Evolutionary conservation across 2,888 invertebrate species (phyloP), one percentile per base, ranked within the genome.

Genomic region (Heliconius aoede): DNA sequence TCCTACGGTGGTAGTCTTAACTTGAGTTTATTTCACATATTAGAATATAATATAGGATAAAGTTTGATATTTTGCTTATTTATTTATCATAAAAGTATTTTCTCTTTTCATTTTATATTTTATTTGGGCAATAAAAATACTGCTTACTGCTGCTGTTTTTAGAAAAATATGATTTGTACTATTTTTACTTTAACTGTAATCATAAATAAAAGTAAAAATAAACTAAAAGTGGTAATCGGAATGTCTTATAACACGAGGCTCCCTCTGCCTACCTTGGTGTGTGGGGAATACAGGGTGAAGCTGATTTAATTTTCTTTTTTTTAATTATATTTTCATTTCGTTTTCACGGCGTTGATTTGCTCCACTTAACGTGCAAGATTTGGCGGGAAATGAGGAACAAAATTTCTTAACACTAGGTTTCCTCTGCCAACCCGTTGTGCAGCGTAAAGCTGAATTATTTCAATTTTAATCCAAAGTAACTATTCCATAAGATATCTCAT

Each of bases 371-470:
- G 21, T 8, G 5, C 21, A 51, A 51, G 0, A 51, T 51, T 21
- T 2, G 51, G 21, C 3, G 21, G 51, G 21, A 51, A 51, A 21
- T 51, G 51, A 15, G 51, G 51, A 51, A 51, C 21, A 2, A 0
- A 18, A 21, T 21, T 18, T 51, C 1, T n/a, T 51, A 51, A 51
- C 51, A n/a, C 51, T 55, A 55, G n/a, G 9, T 55, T 55, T 18
- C n/a, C 9, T 55, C n/a, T n/a, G 3, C 51, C 51, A 8, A 55
- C 51, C 51, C 51, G 51, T 2, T n/a, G n/a, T 55, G 8, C n/a
- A 55, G n/a, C n/a, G 51, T 55, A n/a, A 55, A 55, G n/a, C n/a
- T 55, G 51, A n/a, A n/a, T 55, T n/a, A 55, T 55, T 51, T n/a
- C 4, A n/a, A n/a, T 55, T 55, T 55, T 46, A 46, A 46, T 18